These are phyloP conservation scores for Aspidoscelis tigris DNA, from an alignment of 2,113 vertebrate genomes.

Conservation along the genomic window DNA sequence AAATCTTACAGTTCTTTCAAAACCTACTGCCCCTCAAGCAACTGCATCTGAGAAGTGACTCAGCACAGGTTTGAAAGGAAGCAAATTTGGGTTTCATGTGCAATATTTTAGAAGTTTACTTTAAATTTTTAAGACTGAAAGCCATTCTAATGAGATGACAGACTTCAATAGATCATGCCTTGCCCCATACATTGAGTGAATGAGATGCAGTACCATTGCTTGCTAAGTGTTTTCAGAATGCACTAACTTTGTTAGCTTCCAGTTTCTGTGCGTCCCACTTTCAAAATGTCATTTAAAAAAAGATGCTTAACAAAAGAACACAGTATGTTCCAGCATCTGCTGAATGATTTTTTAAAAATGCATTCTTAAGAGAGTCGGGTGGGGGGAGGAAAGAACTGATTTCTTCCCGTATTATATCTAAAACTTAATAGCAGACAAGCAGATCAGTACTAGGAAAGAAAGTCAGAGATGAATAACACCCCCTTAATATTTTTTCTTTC, in stretches of 20 bases:
- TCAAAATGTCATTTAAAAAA: conserved; percentile 49
- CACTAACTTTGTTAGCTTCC: conserved; percentile 41
- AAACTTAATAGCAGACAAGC: background rate
- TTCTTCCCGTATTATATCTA: conserved; percentile 14
- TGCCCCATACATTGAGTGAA: too few relatives aligned
- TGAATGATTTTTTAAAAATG: background rate
- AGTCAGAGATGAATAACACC: background rate
- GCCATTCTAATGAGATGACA: background rate
- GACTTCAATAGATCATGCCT: background rate
- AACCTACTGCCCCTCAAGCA: too few relatives aligned
- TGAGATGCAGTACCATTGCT: background rate
- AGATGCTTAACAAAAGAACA: conserved; percentile 46
- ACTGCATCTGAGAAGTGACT: too few relatives aligned
- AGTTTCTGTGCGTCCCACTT: conserved; percentile 43
- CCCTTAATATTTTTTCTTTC: background rate
- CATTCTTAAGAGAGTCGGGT: conserved; percentile 4
- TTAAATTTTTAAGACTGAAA: background rate
- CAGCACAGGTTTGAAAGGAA: background rate
- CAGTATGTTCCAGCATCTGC: conserved; percentile 23
- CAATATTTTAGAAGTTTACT: background rate
- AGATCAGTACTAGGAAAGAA: background rate
- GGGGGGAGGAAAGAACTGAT: background rate
- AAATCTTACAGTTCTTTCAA: too few relatives aligned
- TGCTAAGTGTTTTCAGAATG: conserved; percentile 15
- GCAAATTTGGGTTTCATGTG: background rate